A percentile compares a stretch with the other conserved stretches of the same genome.
Evolutionary conservation across 2,113 vertebrate species (phyloP).

Genomic region (Dolichotis patagonum): DNA sequence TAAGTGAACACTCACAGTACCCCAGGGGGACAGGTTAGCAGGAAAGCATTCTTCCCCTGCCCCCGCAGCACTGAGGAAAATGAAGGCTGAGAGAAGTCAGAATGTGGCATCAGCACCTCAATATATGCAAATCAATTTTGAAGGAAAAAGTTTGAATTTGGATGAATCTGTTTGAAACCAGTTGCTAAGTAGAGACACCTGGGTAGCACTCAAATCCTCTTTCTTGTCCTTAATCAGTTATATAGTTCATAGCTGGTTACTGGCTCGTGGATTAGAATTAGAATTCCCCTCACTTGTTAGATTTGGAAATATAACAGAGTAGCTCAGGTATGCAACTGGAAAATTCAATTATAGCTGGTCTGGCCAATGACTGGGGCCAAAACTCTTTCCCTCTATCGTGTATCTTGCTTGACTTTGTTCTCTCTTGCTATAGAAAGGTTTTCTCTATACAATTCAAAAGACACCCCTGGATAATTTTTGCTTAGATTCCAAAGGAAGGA

Average conservation of each 20-base stretch:
- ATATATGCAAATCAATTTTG: neutral
- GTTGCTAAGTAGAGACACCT: neutral
- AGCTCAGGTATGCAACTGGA: neutral
- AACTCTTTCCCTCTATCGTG: neutral
- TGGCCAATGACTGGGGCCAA: neutral
- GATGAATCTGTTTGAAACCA: neutral
- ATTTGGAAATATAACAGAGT: neutral
- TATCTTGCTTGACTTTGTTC: slow-evolving; percentile 4
- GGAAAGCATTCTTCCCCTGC: neutral
- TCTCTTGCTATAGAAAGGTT: neutral
- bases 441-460: neutral
- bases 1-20: neutral
- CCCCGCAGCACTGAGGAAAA: neutral
- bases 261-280: neutral
- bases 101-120: neutral
- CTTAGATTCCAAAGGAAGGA: neutral
- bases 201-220: neutral
- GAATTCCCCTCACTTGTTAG: neutral
- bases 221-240: neutral
- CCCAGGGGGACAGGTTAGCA: neutral
- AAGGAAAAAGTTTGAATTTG: neutral
- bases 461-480: neutral
- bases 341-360: neutral
- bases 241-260: neutral
- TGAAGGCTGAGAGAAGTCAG: neutral